Conservation (phyloP, 2,888 invertebrate species). For the Allygus modestus region DNA sequence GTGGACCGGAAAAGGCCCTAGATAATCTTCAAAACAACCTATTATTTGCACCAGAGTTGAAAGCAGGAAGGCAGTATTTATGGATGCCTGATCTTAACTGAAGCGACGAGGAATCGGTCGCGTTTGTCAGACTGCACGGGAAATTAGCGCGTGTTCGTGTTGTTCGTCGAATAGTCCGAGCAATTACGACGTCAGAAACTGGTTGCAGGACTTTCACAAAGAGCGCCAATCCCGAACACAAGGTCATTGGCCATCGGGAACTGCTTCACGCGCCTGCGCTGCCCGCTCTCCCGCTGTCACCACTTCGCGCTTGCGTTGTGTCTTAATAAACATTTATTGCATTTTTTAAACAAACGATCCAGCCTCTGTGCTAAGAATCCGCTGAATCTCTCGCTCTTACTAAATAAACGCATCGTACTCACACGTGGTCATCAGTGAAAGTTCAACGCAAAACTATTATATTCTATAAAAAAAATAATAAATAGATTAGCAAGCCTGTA, state of each 20-base stretch:
- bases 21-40: not conserved
- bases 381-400: too few relatives aligned
- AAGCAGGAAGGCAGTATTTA: not conserved
- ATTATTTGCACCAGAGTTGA: not conserved
- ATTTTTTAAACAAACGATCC: too few relatives aligned
- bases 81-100: conserved; percentile 4
- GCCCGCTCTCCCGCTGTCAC: not conserved
- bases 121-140: not conserved
- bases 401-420: too few relatives aligned
- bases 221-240: conserved; percentile 1
- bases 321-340: too few relatives aligned
- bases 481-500: too few relatives aligned
- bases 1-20: not conserved
- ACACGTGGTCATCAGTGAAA: too few relatives aligned
- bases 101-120: not conserved
- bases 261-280: not conserved
- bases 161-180: not conserved
- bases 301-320: not conserved
- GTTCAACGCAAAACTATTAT: too few relatives aligned
- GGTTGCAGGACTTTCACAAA: conserved; percentile 34
- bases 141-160: conserved; percentile 20
- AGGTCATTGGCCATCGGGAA: conserved; percentile 37
- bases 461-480: too few relatives aligned
- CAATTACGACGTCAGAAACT: conserved; percentile 30
- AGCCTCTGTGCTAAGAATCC: too few relatives aligned